Evolutionary conservation across 2,888 invertebrate species (phyloP), one percentile per base, ranked within the genome.

Genomic region (Clunio marinus): DNA sequence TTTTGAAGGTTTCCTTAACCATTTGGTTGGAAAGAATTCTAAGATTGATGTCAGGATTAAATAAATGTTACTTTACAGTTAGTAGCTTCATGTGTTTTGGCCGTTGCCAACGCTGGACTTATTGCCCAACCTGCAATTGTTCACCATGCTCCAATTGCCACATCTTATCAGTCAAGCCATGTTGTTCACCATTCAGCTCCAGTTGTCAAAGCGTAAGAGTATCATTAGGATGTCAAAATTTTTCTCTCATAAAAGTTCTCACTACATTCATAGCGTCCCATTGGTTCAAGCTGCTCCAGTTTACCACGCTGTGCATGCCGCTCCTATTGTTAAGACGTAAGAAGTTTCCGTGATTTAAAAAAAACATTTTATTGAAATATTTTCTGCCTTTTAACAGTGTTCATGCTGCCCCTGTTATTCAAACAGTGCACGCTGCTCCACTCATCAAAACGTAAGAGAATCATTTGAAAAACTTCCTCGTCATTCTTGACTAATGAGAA

Each of bases 381-480:
- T 7, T 32, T 8, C 32, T 8, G 7, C 10, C 32, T 32, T 13
- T 55, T 5, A n/a, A 55, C 55, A 17, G 15, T 20, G 51, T 51
- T 2, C 51, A 51, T 17, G 4, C 17, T 4, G 51, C 51, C 2
- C 51, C 51, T n/a, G 22, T 51, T 17, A 17, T 51, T 51, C 22
- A 51, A 8, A 20, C 51, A 4, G 35, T 74, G 59, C 74, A 74
- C 73, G 37, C 51, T 79, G 51, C 51, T 51, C 80, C 81, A 69
- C 80, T 81, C 71, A 77, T 81, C 74, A 80, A 81, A 60, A 80
- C 80, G 77, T 80, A 78, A 58, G 22, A 25, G 20, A 58, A 5
- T 27, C 24, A 17, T 3, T 27, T 25, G 2, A 27, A 22, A 8
- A 22, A 58, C 17, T 17, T 58, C 20, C 77, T 81, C 80, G 72